Conservation (phyloP, 2,888 invertebrate species). For the Nephrotoma guestfalica region DNA sequence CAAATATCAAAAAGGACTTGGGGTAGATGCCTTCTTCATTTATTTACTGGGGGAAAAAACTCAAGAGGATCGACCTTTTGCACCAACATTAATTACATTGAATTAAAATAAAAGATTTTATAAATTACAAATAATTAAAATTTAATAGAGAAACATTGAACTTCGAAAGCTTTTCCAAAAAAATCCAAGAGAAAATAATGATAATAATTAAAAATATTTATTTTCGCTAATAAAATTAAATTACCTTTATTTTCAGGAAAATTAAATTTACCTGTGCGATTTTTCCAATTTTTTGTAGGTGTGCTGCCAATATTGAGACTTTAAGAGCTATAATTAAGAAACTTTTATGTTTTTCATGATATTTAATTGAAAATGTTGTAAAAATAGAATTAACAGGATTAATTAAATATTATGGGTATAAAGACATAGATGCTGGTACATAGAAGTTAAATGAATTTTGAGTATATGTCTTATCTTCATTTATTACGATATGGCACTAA, state of each 20-base stretch:
- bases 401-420: background rate
- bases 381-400: background rate
- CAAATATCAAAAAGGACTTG: background rate
- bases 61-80: background rate
- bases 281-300: background rate
- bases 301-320: background rate
- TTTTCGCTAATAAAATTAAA: background rate
- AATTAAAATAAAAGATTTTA: background rate
- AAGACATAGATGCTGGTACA: too few species aligned
- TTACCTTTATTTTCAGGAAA: background rate
- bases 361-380: background rate
- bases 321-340: background rate
- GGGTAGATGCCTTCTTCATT: background rate
- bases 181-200: too few species aligned
- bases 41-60: background rate
- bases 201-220: background rate
- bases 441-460: too few species aligned
- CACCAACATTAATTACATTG: background rate
- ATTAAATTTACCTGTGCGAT: background rate
- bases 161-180: background rate
- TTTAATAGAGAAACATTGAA: background rate
- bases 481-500: too few species aligned
- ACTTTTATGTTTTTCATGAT: background rate
- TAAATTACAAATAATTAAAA: background rate
- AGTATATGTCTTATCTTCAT: too few species aligned